Evolutionary conservation across 2,113 vertebrate species (phyloP).

Genomic region (Progne subis): DNA sequence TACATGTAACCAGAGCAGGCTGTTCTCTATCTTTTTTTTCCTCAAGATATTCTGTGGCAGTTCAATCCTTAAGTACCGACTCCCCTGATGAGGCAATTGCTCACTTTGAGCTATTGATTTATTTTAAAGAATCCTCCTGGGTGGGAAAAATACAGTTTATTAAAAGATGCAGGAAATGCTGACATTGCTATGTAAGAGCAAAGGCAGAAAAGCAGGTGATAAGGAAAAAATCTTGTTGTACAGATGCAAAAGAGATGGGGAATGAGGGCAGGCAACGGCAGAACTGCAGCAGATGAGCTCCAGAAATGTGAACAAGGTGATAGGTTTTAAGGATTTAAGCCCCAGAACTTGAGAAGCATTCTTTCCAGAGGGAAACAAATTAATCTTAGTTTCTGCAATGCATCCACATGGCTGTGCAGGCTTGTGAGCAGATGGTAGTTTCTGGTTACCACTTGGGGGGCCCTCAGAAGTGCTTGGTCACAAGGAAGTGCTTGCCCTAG

Average conservation of each 20-base stretch:
- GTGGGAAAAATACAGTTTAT: background rate
- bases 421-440: background rate
- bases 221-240: background rate
- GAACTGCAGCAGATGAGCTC: background rate
- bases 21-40: background rate
- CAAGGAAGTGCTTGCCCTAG: background rate
- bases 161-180: background rate
- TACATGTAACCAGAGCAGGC: background rate
- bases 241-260: background rate
- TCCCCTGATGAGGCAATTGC: background rate
- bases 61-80: background rate
- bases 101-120: background rate
- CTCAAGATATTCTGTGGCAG: background rate
- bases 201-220: background rate
- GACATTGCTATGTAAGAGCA: background rate
- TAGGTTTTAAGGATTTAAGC: background rate
- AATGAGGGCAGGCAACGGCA: background rate
- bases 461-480: background rate
- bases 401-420: background rate
- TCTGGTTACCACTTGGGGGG: background rate
- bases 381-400: background rate
- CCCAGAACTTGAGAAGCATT: background rate
- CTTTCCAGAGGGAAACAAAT: background rate
- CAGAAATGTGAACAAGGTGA: background rate
- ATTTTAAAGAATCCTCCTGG: background rate